Percentiles rank a stretch among this genome's conserved stretches.
Conservation (phyloP, 2,888 invertebrate species). For the Drymonia ruficornis region DNA sequence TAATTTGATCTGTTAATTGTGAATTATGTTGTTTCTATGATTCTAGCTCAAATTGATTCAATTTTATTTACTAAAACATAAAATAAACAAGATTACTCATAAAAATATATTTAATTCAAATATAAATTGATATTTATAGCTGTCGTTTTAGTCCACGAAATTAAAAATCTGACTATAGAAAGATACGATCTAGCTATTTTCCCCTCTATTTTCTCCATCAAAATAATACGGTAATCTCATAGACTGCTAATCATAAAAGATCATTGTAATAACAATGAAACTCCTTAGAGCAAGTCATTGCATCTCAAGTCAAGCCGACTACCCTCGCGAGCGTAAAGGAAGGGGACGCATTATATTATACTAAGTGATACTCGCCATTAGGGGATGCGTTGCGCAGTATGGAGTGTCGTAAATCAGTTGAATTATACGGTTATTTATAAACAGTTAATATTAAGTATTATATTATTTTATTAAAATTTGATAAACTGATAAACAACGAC, state of each 20-base stretch:
- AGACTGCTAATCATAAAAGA: slow-evolving; percentile 7
- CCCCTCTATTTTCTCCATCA: not conserved
- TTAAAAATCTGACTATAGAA: no score
- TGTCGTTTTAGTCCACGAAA: no score
- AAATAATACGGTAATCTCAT: slow-evolving; percentile 1
- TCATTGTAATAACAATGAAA: slow-evolving; percentile 11
- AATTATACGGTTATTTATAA: slow-evolving; percentile 13
- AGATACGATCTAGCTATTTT: no score
- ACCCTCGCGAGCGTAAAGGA: slow-evolving; percentile 39
- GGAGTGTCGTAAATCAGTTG: slow-evolving; percentile 9
- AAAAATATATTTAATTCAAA: no score
- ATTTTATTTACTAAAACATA: no score
- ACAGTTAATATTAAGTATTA: slow-evolving; percentile 7
- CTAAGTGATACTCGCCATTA: slow-evolving; percentile 76
- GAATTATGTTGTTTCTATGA: no score
- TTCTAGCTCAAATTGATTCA: no score
- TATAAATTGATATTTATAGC: no score
- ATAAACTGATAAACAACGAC: no score
- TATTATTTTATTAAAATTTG: slow-evolving; percentile 6
- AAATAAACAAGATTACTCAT: no score
- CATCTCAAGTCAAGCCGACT: slow-evolving; percentile 15
- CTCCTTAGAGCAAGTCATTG: slow-evolving; percentile 9
- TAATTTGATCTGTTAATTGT: no score
- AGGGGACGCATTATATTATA: slow-evolving; percentile 72
- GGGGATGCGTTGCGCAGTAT: slow-evolving; percentile 29